phyloP scores from a whole-genome alignment of 2,888 invertebrate species.

The Drosophila neotestacea region DNA sequence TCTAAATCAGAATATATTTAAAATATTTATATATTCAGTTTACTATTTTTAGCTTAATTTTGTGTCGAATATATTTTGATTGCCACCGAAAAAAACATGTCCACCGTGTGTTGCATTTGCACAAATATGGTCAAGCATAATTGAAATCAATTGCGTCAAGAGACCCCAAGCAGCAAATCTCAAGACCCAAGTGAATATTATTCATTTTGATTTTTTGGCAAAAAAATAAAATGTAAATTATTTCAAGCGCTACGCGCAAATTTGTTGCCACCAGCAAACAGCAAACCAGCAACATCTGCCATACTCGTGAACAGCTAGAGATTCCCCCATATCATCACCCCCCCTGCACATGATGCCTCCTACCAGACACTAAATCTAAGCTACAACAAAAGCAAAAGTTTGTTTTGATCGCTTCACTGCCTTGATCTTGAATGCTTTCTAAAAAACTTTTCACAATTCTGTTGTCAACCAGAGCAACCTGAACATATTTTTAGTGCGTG shows the following conservation, averaged over 20 bases:
- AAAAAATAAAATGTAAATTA: constrained; percentile 15
- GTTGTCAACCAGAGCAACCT: constrained; percentile 65
- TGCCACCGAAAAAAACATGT: constrained; percentile 3
- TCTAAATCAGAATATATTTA: background rate
- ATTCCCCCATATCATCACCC: constrained; percentile 3
- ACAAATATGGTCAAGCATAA: constrained; percentile 40
- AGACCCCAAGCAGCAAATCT: constrained; percentile 9
- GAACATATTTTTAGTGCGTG: constrained; percentile 67
- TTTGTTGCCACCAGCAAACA: constrained; percentile 32
- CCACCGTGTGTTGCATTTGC: constrained; percentile 33
- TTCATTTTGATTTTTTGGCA: constrained; percentile 25
- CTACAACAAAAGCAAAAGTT: constrained; percentile 50
- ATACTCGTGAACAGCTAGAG: constrained; percentile 39
- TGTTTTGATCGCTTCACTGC: constrained; percentile 66
- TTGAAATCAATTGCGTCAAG: constrained; percentile 56
- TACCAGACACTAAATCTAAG: constrained; percentile 28
- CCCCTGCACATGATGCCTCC: background rate
- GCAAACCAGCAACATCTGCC: constrained; percentile 17
- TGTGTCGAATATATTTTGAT: constrained; percentile 23
- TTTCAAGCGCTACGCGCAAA: constrained; percentile 51
- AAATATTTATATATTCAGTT: constrained; percentile 7
- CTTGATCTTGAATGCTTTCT: constrained; percentile 72
- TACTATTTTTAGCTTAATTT: constrained; percentile 44
- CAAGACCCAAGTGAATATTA: constrained; percentile 19
- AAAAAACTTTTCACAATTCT: constrained; percentile 42